Evolutionary conservation across 2,888 invertebrate genomes (phyloP), one percentile per base, ranked within the genome.

Genomic region (Nymphalis c-album): DNA sequence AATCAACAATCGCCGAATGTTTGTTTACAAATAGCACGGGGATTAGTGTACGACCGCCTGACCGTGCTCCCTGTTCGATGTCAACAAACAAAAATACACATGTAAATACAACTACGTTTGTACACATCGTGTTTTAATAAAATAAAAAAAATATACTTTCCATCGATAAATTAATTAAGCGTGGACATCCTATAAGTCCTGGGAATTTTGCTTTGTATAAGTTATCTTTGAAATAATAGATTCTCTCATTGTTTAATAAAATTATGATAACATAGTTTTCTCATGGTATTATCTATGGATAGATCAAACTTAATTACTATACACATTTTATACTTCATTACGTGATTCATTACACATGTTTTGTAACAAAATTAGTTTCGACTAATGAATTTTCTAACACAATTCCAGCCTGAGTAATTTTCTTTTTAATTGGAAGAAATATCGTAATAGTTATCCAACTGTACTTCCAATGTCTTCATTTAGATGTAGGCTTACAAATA

Each of bases 21-120:
- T 73, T 77, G 79, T 79, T 68, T 73, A 79, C 78, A 75, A 80
- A 80, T 80, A 73, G 63, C 75, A 76, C 60, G 60, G 26, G 53
- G 64, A 73, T 80, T 76, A 77, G 74, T 78, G 73, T 73, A 73
- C 71, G 62, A 18, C 18, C 10, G 50, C 57, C 67, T 63, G 63
- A 31, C 70, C 68, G 64, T 64, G 68, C 64, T 69, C 57, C 60
- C 61, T 31, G 57, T 64, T 69, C 64, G 69, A 64, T 73, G 75
- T 75, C 75, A 73, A 78, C 72, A 77, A 81, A 79, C 73, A 74
- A 71, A 68, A 69, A 64, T 60, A 67, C 68, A 72, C 69, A 74
- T 70, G 64, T 75, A 75, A 76, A 75, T 74, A 74, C 63, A 67
- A 71, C 69, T 65, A 61, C 58, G 69, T 71, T n/a, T 26, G 7